These are phyloP conservation scores for Archocentrus centrarchus DNA, from an alignment of 2,113 vertebrate species.

Conservation along the genomic window DNA sequence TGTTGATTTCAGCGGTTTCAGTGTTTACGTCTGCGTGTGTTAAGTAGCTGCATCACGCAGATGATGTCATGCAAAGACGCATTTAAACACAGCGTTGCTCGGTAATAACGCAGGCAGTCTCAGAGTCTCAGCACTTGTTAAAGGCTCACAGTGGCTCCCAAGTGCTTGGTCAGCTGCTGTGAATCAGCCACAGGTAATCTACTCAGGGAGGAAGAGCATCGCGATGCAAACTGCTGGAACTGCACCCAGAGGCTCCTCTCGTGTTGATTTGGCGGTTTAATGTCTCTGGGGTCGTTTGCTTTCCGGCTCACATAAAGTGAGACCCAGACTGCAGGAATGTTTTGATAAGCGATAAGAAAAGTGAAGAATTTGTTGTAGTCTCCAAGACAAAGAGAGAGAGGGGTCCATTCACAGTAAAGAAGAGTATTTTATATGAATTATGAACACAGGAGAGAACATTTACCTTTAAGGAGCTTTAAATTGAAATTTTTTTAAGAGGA, in stretches of 20 bases:
- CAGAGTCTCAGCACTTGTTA: constrained; percentile 60
- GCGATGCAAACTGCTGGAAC: background rate
- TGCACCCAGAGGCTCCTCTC: background rate
- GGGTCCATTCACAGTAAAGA: background rate
- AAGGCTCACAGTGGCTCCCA: constrained; percentile 47
- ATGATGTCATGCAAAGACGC: constrained; percentile 55
- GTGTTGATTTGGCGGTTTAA: constrained; percentile 27
- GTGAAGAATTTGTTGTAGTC: background rate
- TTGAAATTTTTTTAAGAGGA: background rate
- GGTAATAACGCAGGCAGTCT: constrained; percentile 10
- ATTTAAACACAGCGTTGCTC: constrained; percentile 50
- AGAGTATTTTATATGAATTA: background rate
- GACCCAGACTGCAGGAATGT: constrained; percentile 46
- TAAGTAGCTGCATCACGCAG: constrained; percentile 30
- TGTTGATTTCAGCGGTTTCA: constrained; percentile 33
- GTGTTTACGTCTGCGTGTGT: constrained; percentile 56
- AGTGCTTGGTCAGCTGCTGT: constrained; percentile 66
- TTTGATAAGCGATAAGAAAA: constrained; percentile 45
- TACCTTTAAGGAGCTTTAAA: background rate
- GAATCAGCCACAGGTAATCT: constrained; percentile 57
- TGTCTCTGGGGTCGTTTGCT: constrained; percentile 31
- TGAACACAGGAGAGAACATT: background rate
- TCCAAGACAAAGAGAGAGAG: background rate
- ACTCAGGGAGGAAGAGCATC: background rate
- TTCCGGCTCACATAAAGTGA: constrained; percentile 15